Evolutionary conservation across 2,113 vertebrate genomes (phyloP).

Genomic region (Planiliza haematocheilus): DNA sequence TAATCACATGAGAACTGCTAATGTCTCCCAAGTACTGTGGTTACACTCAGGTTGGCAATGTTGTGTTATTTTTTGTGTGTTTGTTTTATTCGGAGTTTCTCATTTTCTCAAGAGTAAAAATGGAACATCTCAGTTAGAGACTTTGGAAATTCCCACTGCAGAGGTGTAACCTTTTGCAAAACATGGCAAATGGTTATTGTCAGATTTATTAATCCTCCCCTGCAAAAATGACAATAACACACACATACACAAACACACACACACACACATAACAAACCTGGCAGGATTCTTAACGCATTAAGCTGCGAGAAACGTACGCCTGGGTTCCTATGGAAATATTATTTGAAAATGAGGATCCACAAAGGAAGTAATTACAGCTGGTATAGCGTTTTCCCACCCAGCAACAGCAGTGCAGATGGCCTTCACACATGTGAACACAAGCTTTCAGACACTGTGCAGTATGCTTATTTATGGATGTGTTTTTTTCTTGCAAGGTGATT

Average conservation of each 20-base stretch:
- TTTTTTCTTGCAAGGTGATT: constrained; percentile 55
- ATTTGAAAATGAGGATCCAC: constrained; percentile 65
- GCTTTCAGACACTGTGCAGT: constrained; percentile 30
- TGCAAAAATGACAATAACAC: constrained; percentile 59
- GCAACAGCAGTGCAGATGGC: constrained; percentile 72
- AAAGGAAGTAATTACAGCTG: constrained; percentile 68
- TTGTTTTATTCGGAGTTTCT: constrained; percentile 27
- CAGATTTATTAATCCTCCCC: constrained; percentile 40
- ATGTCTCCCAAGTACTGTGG: constrained; percentile 60
- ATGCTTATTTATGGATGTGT: constrained; percentile 47
- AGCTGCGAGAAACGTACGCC: constrained; percentile 34
- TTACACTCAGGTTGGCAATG: constrained; percentile 54
- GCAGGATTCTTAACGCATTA: constrained; percentile 40
- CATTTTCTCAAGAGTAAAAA: constrained; percentile 44
- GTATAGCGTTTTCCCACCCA: constrained; percentile 56
- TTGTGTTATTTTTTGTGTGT: constrained; percentile 31
- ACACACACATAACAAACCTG: constrained; percentile 53
- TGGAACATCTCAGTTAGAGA: constrained; percentile 50
- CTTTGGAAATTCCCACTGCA: constrained; percentile 47
- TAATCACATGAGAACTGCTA: constrained; percentile 66
- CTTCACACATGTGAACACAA: constrained; percentile 64
- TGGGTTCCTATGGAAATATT: constrained; percentile 67
- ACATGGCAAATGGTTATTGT: constrained; percentile 30
- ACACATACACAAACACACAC: constrained; percentile 17
- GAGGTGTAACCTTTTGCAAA: constrained; percentile 43